Evolutionary conservation across 2,888 invertebrate species (phyloP), one percentile per base, ranked within the genome.

Genomic region (Eugnorisma glareosa): DNA sequence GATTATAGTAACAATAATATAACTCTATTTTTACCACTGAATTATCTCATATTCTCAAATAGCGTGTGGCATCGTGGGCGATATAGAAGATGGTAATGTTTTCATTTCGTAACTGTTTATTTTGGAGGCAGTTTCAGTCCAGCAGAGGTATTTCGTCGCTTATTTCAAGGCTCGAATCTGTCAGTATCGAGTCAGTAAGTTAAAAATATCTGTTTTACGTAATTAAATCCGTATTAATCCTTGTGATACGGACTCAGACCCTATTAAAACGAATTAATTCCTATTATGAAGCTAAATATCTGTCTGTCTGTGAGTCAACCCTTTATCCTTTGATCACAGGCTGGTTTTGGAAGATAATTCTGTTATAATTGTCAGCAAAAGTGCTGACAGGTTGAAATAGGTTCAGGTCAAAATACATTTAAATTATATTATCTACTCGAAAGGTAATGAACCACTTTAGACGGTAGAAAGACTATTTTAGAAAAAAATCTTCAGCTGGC

Each of bases 241-340:
- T 67, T 70, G 63, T 40, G 59, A 73, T 73, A 75, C 69, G 63
- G 54, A 57, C 37, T 37, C 69, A 28, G 45, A 45, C 31, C 37
- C 35, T 66, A 74, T 67, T 70, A 73, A 74, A 83, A 84, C 51
- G 37, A 86, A 80, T 84, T 66, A 79, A 84, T 74, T 74, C 61
- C 57, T 73, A 35, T 86, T 75, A 78, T 73, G n/a, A 51, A 75
- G 74, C 24, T 64, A 77, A 77, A 71, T 35, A 48, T 64, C 51
- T 45, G 74, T 73, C 70, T 59, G 82, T 45, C 67, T 51, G 54
- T 59, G 31, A 35, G 51, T 45, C 70, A 37, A 54, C 48, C 57
- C 35, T 54, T 77, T 63, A 40, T 86, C 83, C 21, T 35, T 48
- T 82, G 57, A 85, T 83, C 66, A 63, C 68, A 77, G 31, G 37